Evolutionary conservation across 2,797 vertebrate species (phyloP).

Genomic region (Tauraco hartlaubi): DNA sequence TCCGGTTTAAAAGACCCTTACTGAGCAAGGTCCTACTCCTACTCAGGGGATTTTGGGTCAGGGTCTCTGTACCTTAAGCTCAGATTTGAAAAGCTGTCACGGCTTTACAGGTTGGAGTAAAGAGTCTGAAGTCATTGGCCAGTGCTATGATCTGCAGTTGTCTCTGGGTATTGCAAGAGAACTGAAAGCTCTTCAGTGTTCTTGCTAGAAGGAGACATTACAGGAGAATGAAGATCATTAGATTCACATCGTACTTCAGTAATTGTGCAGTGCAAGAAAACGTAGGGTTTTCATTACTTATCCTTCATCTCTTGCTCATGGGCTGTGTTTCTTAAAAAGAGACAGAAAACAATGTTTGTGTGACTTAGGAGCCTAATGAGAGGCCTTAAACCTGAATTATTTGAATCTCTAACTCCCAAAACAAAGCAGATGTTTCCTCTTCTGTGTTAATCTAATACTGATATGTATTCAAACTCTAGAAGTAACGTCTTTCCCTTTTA

Average conservation of each 20-base stretch:
- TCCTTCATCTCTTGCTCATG: not conserved
- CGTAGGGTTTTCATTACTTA: not conserved
- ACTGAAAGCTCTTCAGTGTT: not conserved
- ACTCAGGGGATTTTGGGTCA: not conserved
- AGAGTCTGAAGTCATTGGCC: not conserved
- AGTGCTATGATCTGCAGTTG: not conserved
- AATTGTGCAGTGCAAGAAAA: not conserved
- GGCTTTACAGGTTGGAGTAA: not conserved
- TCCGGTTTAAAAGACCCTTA: not conserved
- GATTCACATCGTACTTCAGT: not conserved
- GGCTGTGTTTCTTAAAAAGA: not conserved
- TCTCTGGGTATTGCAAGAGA: not conserved
- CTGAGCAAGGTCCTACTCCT: not conserved
- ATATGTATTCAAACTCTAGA: not conserved
- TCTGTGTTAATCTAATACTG: not conserved
- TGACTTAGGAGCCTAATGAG: not conserved
- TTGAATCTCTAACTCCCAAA: not conserved
- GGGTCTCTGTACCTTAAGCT: not conserved
- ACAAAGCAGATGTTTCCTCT: not conserved
- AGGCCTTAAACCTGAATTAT: not conserved
- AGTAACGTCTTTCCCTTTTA: constrained; percentile 3
- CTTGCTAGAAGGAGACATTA: not conserved
- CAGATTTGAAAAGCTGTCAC: not conserved
- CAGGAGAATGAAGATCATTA: not conserved
- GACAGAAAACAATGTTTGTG: not conserved